Evolutionary conservation across 2,113 vertebrate species (phyloP).

Genomic region (Mohoua ochrocephala): DNA sequence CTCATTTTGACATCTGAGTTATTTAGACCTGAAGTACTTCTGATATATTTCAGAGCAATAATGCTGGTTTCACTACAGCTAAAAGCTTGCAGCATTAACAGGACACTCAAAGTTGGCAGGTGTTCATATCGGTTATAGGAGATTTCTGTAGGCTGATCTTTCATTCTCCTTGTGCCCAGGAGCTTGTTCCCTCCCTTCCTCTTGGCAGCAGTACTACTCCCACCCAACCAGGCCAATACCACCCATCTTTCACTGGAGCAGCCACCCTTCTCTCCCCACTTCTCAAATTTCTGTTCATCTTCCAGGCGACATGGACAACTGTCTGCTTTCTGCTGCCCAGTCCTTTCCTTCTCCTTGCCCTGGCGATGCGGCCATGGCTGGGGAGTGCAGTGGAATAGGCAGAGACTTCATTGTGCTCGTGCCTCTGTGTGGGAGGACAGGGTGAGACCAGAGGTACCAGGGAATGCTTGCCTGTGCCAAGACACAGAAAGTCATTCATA

Average conservation of each 20-base stretch:
- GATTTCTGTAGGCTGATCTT: background rate
- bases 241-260: background rate
- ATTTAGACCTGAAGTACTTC: constrained; percentile 21
- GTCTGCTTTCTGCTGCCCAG: background rate
- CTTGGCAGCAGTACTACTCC: background rate
- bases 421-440: background rate
- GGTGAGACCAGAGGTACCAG: background rate
- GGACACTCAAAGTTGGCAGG: background rate
- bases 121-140: rapidly evolving
- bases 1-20: constrained; percentile 19
- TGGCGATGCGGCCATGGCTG: background rate
- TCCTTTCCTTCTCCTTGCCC: background rate
- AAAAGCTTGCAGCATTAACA: background rate
- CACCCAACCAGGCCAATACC: background rate
- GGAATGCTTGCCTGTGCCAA: background rate
- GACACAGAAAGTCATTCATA: background rate
- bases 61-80: background rate
- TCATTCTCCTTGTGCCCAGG: background rate
- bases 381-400: background rate
- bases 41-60: background rate
- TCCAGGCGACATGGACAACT: background rate
- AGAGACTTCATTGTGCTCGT: background rate
- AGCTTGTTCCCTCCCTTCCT: background rate
- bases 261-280: background rate
- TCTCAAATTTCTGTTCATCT: background rate